Base-by-base conservation (phyloP, 64 coral and sea anemone species). In the Platygyra sinensis region DNA sequence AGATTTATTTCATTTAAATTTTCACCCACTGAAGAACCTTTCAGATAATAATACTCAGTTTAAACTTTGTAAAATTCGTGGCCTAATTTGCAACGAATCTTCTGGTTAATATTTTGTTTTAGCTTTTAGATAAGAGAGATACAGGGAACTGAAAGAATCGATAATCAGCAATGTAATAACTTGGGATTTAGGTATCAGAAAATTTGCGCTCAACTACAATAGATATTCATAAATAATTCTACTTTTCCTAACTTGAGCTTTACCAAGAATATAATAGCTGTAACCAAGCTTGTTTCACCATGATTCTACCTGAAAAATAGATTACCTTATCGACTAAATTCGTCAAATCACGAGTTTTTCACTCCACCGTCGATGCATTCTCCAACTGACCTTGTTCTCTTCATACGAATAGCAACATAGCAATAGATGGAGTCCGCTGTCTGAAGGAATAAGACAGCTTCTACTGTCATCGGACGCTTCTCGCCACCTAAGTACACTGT, bases 291-390 rank as follows among this genome's bases (percentile, higher is more conserved):
- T 54, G 27, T 62, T n/a, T 55, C 4, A 8, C 24, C 15, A 57
- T 54, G 51, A 79, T 79, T 15, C 55, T 0, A 64, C 69, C 62
- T 49, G 62, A 85, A 32, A 65, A 85, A 10, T 5, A 69, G 81
- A 85, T 71, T 1, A 3, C 55, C 81, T 85, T 46, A 72, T 60
- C 81, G 80, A 65, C 20, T 24, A 81, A 65, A 39, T 30, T 63
- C 51, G 77, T 81, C 30, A 29, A 16, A 63, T 18, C 13, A 2
- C 29, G 62, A 29, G 79, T 2, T 17, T 1, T 14, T 9, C 57
- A 8, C 42, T 30, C 10, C 16, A 81, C 10, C 52, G 22, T 78
- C 22, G 52, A 0, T 60, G 54, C 25, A 25, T 49, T 50, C 18
- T 10, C 22, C 17, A 54, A 67, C 63, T 67, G 65, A 16, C 28